Evolutionary conservation across 2,888 invertebrate genomes (phyloP).

Genomic region (Eledona agricola): DNA sequence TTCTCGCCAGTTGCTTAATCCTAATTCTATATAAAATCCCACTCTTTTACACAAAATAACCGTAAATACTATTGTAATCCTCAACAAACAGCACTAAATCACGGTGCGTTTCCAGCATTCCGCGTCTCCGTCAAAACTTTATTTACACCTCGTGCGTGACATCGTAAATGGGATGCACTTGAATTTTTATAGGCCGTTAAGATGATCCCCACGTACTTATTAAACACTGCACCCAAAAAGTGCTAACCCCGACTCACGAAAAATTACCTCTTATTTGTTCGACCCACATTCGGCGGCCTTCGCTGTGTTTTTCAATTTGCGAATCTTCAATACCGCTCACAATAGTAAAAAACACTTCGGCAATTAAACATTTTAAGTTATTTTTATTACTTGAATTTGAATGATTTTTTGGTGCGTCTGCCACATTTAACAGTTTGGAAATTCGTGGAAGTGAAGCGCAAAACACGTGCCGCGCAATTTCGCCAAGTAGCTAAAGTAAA

Average conservation of each 20-base stretch:
- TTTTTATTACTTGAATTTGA: too few species aligned
- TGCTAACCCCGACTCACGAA: conserved; percentile 6
- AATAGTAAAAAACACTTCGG: too few species aligned
- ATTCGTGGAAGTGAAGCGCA: too few species aligned
- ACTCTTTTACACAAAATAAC: conserved; percentile 36
- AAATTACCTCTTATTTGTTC: too few species aligned
- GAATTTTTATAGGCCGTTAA: conserved; percentile 43
- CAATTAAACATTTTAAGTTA: too few species aligned
- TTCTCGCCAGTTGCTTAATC: conserved; percentile 9
- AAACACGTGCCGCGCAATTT: too few species aligned
- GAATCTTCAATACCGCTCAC: too few species aligned
- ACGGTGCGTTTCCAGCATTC: conserved; percentile 29
- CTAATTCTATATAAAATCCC: conserved; percentile 24
- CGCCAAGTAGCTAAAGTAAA: too few species aligned
- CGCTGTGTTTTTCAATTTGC: too few species aligned
- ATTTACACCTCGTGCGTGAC: conserved; percentile 42
- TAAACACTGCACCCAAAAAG: conserved; percentile 28
- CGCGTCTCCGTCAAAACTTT: conserved; percentile 32
- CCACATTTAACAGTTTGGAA: too few species aligned
- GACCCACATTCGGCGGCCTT: too few species aligned
- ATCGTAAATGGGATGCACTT: conserved; percentile 42
- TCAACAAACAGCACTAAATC: conserved; percentile 37
- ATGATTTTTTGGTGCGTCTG: too few species aligned
- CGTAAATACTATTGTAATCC: conserved; percentile 38
- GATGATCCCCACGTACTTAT: conserved; percentile 33